Evolutionary conservation across 2,888 invertebrate genomes (phyloP), one percentile per base, ranked within the genome.

Genomic region (Nomada lathburiana): DNA sequence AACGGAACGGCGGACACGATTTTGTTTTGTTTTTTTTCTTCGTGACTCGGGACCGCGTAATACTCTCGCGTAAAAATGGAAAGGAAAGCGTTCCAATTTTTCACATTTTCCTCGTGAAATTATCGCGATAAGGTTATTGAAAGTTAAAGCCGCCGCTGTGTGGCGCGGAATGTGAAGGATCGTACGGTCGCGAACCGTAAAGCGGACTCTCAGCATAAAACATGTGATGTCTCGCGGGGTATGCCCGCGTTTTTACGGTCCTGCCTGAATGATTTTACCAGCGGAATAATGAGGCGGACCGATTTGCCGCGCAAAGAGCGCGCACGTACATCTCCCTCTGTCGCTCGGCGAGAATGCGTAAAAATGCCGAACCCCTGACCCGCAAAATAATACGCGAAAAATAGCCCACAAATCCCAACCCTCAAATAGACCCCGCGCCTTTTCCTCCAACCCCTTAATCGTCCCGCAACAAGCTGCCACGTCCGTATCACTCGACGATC

Each of bases 121-220:
- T 11, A 13, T 57, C 57, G 47, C 57, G 70, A 60, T 50, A 70
- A 47, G 44, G 4, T 47, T 60, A 70, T 59, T 20, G 70, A 60
- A 60, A 70, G 60, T 70, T 70, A 70, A 70, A 50, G 4, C 50
- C 18, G 59, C 10, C 16, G 16, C 2, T 18, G 42, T 2, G 16
- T 5, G 29, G 16, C 29, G 29, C 16, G 50, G 18, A 47, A 70
- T 36, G 59, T 13, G 20, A 20, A 50, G 10, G 18, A 20, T 70
- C 60, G 16, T 20, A 36, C 47, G 18, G 16, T 29, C 59, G 29
- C 20, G 59, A 29, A 36, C 47, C 20, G 53, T 68, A 53, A 42
- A 68, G 20, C 23, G 23, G 18, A 18, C 18, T 68, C 42, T 68
- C 13, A 18, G 23, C 29, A 36, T 60, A 60, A 70, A 60, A 50